Percentiles rank a stretch among this genome's conserved stretches.
phyloP scores from a whole-genome alignment of 2,113 vertebrate genomes.

The Rattus norvegicus region GRCr8 NC_086022.1:12515001-12515500 shows the following conservation, averaged over 20 bases:
- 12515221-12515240: too few relatives aligned
- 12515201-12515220: too few relatives aligned
- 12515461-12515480: neutral
- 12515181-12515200: too few relatives aligned
- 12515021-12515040: neutral
- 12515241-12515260: too few relatives aligned
- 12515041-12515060: neutral
- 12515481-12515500: neutral
- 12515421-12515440: too few relatives aligned
- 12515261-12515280: conserved; percentile 9
- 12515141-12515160: neutral
- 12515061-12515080: neutral
- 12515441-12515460: neutral
- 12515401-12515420: too few relatives aligned
- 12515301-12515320: conserved; percentile 25
- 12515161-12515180: too few relatives aligned
- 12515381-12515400: too few relatives aligned
- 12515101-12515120: neutral
- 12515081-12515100: neutral
- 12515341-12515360: too few relatives aligned
- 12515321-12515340: neutral
- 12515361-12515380: too few relatives aligned
- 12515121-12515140: neutral
- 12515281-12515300: neutral
- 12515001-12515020: neutral